A percentile compares a stretch with the other conserved stretches of the same genome.
Conservation (phyloP, 2,113 vertebrate species). For the Rousettus leschenaultii region DNA sequence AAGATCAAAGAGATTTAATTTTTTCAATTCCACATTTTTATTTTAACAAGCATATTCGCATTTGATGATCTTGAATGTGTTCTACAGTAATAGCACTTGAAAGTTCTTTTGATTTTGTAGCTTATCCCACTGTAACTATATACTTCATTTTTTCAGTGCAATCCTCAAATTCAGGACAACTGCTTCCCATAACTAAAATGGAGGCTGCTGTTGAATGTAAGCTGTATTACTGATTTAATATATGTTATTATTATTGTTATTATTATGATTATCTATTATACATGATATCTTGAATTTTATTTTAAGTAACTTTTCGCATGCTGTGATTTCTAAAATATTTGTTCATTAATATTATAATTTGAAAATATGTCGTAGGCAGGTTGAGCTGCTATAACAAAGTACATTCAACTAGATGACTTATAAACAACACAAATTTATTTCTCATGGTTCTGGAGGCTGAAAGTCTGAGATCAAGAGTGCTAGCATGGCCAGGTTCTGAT, state of each 20-base stretch:
- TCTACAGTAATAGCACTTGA: slow-evolving; percentile 69
- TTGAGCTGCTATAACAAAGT: background rate
- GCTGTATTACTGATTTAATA: slow-evolving; percentile 41
- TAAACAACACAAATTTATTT: background rate
- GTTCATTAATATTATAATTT: background rate
- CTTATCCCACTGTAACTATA: slow-evolving; percentile 59
- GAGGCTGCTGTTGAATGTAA: slow-evolving; percentile 48
- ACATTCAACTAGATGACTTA: background rate
- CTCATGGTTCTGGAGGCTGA: background rate
- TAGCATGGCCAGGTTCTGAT: background rate
- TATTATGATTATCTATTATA: background rate
- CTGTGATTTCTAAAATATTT: background rate
- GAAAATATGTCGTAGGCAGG: background rate
- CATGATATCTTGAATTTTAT: background rate
- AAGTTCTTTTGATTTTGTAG: slow-evolving; percentile 74
- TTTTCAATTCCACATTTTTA: slow-evolving; percentile 73
- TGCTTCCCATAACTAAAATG: slow-evolving; percentile 55
- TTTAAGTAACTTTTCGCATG: background rate
- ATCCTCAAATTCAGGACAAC: slow-evolving; percentile 14
- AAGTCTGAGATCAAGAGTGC: background rate
- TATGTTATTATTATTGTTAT: background rate
- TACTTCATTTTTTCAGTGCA: slow-evolving; percentile 54
- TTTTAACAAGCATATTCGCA: slow-evolving; percentile 58
- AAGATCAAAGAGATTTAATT: slow-evolving; percentile 73
- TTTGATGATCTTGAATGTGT: slow-evolving; percentile 63